Evolutionary conservation across 2,888 invertebrate species (phyloP), one percentile per base, ranked within the genome.

Genomic region (Taenaris catops): DNA sequence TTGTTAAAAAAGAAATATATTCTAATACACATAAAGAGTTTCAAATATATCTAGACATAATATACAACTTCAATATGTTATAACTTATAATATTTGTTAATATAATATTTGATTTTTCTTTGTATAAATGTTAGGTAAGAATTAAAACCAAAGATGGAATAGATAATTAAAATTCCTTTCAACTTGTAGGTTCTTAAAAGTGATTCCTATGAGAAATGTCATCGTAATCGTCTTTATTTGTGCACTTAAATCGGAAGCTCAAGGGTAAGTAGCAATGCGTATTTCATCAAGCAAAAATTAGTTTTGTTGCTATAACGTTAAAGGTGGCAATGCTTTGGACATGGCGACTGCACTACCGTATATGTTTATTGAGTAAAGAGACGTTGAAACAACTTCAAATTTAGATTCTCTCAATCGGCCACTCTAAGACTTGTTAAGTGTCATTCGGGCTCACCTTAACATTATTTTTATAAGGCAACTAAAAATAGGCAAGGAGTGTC

Each of bases 351-450:
- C 8, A 25, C 27, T 37, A 10, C 33, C 17, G 26, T 29, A 26
- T 14, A 23, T 34, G 20, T 19, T 23, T 12, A 10, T 39, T 11
- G 21, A 25, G 38, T 12, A n/a, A 21, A 31, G 20, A 16, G 10
- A 36, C 50, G 56, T 70, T 58, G 61, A 68, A 68, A 68, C 64
- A 64, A 65, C 73, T 75, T 67, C 62, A 68, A 63, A 58, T 71
- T 71, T 62, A 70, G 64, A 72, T 67, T 53, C 55, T 51, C 65
- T 59, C 62, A 63, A 69, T 70, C 58, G 63, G 62, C 66, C 71
- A 72, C 78, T 78, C 68, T 65, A 66, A 59, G 57, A 57, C 54
- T 63, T 66, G 69, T 73, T 58, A 63, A 72, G 72, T 68, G 69
- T 64, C 71, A 58, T 52, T 58, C 53, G 58, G 60, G 54, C 53